Evolutionary conservation across 2,888 invertebrate genomes (phyloP).

Genomic region (Torymus tubicola): DNA sequence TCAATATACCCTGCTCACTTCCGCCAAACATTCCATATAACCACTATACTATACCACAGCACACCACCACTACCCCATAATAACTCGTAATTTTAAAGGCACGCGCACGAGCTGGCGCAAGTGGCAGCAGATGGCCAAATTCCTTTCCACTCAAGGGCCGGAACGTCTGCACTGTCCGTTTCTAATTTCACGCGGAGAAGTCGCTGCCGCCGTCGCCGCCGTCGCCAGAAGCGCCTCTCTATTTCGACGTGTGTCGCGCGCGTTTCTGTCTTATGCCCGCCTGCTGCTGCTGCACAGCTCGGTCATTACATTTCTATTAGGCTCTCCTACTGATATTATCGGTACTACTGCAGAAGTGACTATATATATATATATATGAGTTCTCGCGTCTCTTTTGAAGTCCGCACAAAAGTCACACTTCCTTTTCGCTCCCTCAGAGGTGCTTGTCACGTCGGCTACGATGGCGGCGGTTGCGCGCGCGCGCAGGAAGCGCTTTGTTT

Average conservation of each 20-base stretch:
- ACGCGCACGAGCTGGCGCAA: not conserved
- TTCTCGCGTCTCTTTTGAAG: constrained; percentile 54
- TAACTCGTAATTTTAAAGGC: no score
- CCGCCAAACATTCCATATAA: no score
- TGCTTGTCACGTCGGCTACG: constrained; percentile 46
- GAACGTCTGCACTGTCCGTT: no score
- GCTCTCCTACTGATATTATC: constrained; percentile 24
- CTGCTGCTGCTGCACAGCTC: not conserved
- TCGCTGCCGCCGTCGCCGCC: no score
- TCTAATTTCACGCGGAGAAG: no score
- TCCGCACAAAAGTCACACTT: constrained; percentile 59
- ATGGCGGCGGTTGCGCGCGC: constrained; percentile 22
- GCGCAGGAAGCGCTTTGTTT: constrained; percentile 58
- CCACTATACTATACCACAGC: no score
- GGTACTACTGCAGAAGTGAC: not conserved
- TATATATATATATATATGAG: constrained; percentile 1
- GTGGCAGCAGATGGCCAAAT: not conserved
- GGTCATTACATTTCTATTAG: constrained; percentile 56
- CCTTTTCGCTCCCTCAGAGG: constrained; percentile 44
- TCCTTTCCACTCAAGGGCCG: not conserved
- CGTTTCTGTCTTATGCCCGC: no score
- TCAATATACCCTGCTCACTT: no score
- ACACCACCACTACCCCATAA: no score
- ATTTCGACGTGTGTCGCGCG: no score
- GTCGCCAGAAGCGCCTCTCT: no score